Conservation (phyloP, 64 coral and sea anemone species). For the Astreopora myriophthalma region DNA sequence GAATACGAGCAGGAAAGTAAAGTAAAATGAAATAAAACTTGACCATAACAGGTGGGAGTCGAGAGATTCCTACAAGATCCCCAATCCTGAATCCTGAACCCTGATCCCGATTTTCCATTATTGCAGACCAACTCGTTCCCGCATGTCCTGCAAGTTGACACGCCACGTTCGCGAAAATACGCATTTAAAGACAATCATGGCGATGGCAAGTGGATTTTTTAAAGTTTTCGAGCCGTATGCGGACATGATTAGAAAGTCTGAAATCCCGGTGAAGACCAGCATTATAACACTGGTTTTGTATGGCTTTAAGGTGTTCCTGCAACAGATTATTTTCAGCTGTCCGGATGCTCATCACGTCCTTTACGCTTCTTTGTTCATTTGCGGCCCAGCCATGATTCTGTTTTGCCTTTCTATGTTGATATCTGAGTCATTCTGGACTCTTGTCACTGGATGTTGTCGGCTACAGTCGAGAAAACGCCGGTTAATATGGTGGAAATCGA, state of each 20-base stretch:
- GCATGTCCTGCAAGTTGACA: neutral
- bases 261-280: constrained; percentile 73
- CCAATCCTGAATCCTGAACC: neutral
- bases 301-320: constrained; percentile 75
- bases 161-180: neutral
- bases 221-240: constrained; percentile 15
- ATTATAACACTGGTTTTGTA: constrained; percentile 60
- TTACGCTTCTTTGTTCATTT: constrained; percentile 73
- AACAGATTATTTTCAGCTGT: constrained; percentile 65
- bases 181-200: neutral
- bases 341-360: constrained; percentile 48
- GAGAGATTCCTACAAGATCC: too few species aligned
- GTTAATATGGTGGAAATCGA: constrained; percentile 69
- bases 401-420: constrained; percentile 81
- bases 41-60: too few species aligned
- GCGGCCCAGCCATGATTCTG: constrained; percentile 69
- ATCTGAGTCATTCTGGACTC: constrained; percentile 83
- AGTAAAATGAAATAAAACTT: too few species aligned
- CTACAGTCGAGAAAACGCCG: constrained; percentile 29
- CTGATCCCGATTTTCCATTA: neutral
- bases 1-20: too few species aligned
- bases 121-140: neutral
- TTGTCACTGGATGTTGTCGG: constrained; percentile 69
- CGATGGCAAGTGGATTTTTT: neutral
- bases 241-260: constrained; percentile 1